Conservation (phyloP, 2,888 invertebrate species). For the Lymantria monacha region DNA sequence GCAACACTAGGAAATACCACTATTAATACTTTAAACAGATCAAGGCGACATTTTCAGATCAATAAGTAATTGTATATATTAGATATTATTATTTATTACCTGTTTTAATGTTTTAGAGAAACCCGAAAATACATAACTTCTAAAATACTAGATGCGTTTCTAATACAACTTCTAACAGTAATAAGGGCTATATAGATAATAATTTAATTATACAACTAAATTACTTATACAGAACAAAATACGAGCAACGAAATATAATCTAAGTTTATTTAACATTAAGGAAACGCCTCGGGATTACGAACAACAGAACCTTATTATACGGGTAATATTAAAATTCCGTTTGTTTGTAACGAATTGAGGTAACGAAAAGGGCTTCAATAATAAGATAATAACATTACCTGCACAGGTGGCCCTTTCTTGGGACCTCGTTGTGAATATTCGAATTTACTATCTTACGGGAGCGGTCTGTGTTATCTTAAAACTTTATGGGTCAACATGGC, state of each 20-base stretch:
- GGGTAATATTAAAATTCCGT: conserved; percentile 65
- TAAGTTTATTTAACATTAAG: conserved; percentile 38
- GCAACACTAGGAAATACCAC: too few relatives aligned
- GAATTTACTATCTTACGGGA: conserved; percentile 37
- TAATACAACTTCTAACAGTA: too few relatives aligned
- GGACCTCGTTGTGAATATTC: conserved; percentile 31
- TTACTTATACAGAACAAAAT: conserved; percentile 30
- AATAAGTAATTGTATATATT: too few relatives aligned
- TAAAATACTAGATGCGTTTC: too few relatives aligned
- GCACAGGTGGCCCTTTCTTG: conserved; percentile 51
- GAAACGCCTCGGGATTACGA: conserved; percentile 46
- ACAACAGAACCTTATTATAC: conserved; percentile 41
- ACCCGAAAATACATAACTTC: too few relatives aligned
- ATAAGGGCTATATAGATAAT: too few relatives aligned
- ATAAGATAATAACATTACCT: conserved; percentile 70
- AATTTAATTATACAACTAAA: too few relatives aligned
- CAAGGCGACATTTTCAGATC: too few relatives aligned
- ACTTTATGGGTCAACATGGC: conserved; percentile 34
- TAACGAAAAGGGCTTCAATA: conserved; percentile 59
- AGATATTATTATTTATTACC: too few relatives aligned
- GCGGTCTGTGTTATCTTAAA: conserved; percentile 31
- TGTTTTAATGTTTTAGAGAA: too few relatives aligned
- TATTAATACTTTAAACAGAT: too few relatives aligned
- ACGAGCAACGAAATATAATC: conserved; percentile 18
- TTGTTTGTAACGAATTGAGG: conserved; percentile 63